Conservation (phyloP, 1,140 invertebrate species). For the Eriocheir sinensis region DNA sequence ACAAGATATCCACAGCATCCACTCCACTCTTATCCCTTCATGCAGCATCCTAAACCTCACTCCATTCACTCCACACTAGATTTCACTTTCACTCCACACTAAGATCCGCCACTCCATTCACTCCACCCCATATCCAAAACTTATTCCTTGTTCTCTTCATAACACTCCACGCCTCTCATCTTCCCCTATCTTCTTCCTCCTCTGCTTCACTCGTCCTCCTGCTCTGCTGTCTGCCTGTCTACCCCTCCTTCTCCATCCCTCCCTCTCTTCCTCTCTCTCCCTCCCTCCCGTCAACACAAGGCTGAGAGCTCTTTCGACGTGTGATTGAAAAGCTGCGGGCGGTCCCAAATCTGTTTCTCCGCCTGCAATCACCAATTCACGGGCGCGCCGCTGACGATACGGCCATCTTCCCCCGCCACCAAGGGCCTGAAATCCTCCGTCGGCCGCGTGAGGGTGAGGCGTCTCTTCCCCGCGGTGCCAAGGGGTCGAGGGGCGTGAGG, state of each 20-base stretch:
- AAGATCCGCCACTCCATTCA: too few relatives aligned
- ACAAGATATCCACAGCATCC: too few relatives aligned
- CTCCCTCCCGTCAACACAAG: neutral
- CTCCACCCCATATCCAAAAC: too few relatives aligned
- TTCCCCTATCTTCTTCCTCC: neutral
- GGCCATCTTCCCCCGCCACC: constrained; percentile 34
- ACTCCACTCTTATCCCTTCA: too few relatives aligned
- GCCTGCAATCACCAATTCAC: constrained; percentile 63
- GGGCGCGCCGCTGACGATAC: constrained; percentile 33
- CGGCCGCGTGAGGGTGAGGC: constrained; percentile 26
- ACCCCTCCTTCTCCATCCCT: neutral
- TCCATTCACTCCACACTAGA: too few relatives aligned
- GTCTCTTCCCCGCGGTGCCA: neutral
- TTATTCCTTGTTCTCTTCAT: too few relatives aligned
- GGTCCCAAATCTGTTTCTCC: constrained; percentile 66
- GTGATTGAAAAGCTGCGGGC: constrained; percentile 64
- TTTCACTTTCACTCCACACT: too few relatives aligned
- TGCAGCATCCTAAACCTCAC: too few relatives aligned
- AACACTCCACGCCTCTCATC: neutral
- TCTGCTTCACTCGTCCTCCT: neutral
- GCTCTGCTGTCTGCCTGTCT: too few relatives aligned
- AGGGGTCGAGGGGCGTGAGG: neutral
- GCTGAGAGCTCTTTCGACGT: constrained; percentile 51
- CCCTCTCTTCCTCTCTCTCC: neutral
- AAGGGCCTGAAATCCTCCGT: constrained; percentile 44